A percentile compares a stretch with the other conserved stretches of the same genome.
These are phyloP conservation scores for Malacoraja senta DNA, from an alignment of 2,797 vertebrate genomes.

Conservation along the genomic window DNA sequence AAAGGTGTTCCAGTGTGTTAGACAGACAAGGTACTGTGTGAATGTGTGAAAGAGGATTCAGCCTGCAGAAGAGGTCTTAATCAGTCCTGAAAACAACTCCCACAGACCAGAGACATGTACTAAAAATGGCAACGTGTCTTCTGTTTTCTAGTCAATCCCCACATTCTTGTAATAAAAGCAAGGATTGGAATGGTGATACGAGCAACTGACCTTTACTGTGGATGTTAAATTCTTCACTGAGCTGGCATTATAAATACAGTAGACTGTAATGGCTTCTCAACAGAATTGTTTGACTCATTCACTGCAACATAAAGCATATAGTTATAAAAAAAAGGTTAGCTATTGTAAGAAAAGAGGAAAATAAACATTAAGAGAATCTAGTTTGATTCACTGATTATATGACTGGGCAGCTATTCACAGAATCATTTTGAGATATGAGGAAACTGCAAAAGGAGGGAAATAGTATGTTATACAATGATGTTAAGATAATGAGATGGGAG, in stretches of 20 bases:
- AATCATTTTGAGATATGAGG: not conserved
- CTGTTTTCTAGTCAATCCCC: not conserved
- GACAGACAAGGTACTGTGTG: not conserved
- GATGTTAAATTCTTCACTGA: not conserved
- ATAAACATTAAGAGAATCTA: not conserved
- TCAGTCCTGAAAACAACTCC: not conserved
- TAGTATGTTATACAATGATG: too few species aligned
- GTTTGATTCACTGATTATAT: not conserved
- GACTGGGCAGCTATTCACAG: not conserved
- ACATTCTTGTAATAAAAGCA: not conserved
- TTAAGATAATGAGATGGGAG: not conserved
- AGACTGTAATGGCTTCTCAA: not conserved
- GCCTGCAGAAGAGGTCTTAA: not conserved
- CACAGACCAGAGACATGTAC: not conserved
- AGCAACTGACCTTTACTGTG: not conserved
- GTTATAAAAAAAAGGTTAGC: too few species aligned
- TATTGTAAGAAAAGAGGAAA: not conserved
- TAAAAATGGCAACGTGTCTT: not conserved
- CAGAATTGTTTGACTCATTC: not conserved
- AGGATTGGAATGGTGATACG: not conserved
- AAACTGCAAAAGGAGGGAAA: too few species aligned
- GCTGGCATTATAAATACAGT: not conserved
- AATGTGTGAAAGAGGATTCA: not conserved
- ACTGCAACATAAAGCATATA: not conserved
- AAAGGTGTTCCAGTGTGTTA: not conserved